Conservation (phyloP, 2,888 invertebrate species). For the Drosophila fulvimacula region DNA sequence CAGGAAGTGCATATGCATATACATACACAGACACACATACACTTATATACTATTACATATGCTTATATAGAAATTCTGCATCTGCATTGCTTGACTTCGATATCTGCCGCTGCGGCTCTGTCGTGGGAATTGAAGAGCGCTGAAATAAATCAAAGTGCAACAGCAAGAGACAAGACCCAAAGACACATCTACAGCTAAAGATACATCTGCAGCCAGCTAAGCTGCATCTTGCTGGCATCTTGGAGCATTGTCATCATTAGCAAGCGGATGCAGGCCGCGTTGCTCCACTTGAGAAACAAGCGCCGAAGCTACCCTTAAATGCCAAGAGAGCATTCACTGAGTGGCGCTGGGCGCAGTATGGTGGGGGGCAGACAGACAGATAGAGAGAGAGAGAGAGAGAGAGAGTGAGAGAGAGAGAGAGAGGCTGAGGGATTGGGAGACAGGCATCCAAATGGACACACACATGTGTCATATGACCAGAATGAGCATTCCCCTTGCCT, state of each 20-base stretch:
- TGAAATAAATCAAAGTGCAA: slow-evolving; percentile 75
- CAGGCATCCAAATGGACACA: slow-evolving; percentile 57
- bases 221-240: slow-evolving; percentile 32
- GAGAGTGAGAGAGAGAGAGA: background rate
- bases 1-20: slow-evolving; percentile 65
- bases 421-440: too few relatives aligned
- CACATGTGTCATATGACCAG: slow-evolving; percentile 53
- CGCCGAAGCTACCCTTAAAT: slow-evolving; percentile 24
- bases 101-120: slow-evolving; percentile 50
- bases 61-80: slow-evolving; percentile 20
- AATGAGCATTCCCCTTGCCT: background rate
- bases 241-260: slow-evolving; percentile 66
- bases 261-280: slow-evolving; percentile 77
- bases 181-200: slow-evolving; percentile 8
- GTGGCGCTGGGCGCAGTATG: slow-evolving; percentile 1
- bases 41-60: slow-evolving; percentile 22
- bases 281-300: slow-evolving; percentile 59
- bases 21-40: background rate
- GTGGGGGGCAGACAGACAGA: background rate
- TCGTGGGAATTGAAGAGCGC: slow-evolving; percentile 75
- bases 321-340: slow-evolving; percentile 23
- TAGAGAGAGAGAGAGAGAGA: background rate
- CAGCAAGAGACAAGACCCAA: slow-evolving; percentile 14
- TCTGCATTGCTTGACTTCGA: slow-evolving; percentile 41
- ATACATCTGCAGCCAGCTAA: slow-evolving; percentile 19